Conservation (phyloP, 2,888 invertebrate species). For the Epinotia demarniana region DNA sequence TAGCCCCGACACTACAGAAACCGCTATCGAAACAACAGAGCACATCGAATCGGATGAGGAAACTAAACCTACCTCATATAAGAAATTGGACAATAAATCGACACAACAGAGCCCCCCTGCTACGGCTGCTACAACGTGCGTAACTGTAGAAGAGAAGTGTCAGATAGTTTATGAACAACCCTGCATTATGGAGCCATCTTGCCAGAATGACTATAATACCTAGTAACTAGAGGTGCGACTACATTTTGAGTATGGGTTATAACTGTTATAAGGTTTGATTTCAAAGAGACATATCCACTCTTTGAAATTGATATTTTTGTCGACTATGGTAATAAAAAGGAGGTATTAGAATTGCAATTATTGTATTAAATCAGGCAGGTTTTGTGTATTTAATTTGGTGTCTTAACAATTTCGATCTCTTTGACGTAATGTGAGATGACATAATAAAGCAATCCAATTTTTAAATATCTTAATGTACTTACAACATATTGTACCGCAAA, state of each 20-base stretch:
- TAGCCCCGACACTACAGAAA: neutral
- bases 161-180: conserved; percentile 1
- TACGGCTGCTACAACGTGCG: conserved; percentile 1
- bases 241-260: neutral
- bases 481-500: no score
- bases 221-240: neutral
- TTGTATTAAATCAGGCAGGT: no score
- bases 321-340: no score
- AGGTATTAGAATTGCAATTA: no score
- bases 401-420: no score
- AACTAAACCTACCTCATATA: neutral
- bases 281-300: neutral
- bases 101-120: neutral
- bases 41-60: neutral
- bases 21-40: neutral
- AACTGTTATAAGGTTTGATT: neutral
- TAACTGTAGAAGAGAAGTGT: conserved; percentile 16
- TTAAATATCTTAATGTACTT: no score
- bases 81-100: neutral
- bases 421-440: no score
- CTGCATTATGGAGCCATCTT: conserved; percentile 1
- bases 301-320: no score
- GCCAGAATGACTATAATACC: neutral
- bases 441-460: no score
- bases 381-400: no score